Evolutionary conservation across 2,797 vertebrate genomes (phyloP).

Genomic region (Clarias fuscus): DNA sequence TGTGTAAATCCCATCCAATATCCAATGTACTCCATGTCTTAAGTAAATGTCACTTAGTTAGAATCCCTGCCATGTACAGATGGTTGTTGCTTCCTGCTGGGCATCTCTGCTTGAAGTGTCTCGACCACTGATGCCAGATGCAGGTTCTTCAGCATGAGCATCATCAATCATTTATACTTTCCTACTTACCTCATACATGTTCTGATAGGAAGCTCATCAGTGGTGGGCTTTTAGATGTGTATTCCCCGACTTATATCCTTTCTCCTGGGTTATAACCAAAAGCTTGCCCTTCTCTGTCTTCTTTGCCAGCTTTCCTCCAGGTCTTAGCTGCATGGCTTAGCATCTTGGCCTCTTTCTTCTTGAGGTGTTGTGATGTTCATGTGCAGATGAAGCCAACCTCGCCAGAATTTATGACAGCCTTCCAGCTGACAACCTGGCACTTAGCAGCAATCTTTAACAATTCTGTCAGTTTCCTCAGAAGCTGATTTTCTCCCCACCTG

Average conservation of each 20-base stretch:
- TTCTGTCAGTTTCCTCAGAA: neutral
- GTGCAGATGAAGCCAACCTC: neutral
- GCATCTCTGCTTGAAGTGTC: neutral
- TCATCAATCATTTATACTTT: neutral
- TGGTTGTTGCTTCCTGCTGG: neutral
- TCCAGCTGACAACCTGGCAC: slow-evolving; percentile 4
- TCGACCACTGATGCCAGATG: neutral
- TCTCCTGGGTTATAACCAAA: neutral
- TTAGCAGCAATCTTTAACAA: neutral
- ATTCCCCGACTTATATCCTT: neutral
- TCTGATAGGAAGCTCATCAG: neutral
- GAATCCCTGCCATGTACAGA: neutral
- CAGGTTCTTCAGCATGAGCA: neutral
- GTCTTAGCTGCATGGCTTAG: neutral
- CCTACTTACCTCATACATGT: neutral
- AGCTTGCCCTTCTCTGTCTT: neutral
- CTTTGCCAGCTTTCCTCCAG: neutral
- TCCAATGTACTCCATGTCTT: neutral
- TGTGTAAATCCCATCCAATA: neutral
- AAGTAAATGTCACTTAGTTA: neutral
- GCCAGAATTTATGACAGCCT: neutral
- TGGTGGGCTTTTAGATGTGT: neutral
- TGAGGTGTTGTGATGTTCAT: neutral
- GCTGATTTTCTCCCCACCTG: neutral
- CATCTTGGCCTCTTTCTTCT: neutral